Percentiles rank a stretch among this genome's conserved stretches.
phyloP scores from a whole-genome alignment of 1,140 invertebrate species.

The Brachionus rotundiformis region DNA sequence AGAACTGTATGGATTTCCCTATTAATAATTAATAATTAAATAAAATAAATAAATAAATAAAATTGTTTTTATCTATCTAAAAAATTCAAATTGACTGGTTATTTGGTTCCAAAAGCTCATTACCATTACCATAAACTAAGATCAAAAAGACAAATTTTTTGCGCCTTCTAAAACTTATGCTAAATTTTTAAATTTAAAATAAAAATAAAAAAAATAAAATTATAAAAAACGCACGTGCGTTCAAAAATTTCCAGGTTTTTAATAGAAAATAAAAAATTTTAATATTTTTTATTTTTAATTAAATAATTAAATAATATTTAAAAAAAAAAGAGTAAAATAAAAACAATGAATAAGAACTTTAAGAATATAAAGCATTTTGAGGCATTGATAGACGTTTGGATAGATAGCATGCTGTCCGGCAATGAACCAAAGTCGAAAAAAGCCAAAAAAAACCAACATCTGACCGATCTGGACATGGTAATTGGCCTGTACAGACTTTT shows the following conservation, averaged over 20 bases:
- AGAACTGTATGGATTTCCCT: too few species aligned
- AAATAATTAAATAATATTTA: too few species aligned
- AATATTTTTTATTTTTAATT: neutral
- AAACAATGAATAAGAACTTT: neutral
- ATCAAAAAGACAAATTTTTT: neutral
- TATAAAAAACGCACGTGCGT: neutral
- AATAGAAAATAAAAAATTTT: neutral
- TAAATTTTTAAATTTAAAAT: neutral
- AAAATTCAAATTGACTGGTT: too few species aligned
- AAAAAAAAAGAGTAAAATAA: too few species aligned
- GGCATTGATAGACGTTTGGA: neutral
- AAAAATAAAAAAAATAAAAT: too few species aligned
- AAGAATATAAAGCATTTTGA: slow-evolving; percentile 6
- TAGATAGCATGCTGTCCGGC: too few species aligned
- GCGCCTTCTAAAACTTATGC: neutral
- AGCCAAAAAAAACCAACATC: neutral
- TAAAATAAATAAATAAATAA: too few species aligned
- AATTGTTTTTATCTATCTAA: too few species aligned
- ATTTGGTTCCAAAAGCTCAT: too few species aligned
- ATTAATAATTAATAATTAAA: too few species aligned
- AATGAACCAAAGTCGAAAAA: slow-evolving; percentile 16
- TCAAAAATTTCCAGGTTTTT: neutral
- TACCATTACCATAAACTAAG: too few species aligned
- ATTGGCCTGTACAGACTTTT: neutral
- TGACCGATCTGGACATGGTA: slow-evolving; percentile 3